Evolutionary conservation across 2,888 invertebrate species (phyloP), one percentile per base, ranked within the genome.

Genomic region (Nomada lathburiana): DNA sequence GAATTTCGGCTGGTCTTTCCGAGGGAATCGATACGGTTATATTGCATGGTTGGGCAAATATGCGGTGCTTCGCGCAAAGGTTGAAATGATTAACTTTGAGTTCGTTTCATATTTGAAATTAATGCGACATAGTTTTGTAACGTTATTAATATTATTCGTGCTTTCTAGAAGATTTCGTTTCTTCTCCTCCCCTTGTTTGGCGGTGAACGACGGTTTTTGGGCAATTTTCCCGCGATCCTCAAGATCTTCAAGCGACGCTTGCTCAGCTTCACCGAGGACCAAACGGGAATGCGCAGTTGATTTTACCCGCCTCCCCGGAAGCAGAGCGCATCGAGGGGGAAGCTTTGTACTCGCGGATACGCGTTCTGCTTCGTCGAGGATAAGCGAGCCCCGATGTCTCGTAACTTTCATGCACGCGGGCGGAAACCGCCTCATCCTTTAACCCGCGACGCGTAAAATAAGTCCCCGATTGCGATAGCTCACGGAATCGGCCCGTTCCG

Each of bases 141-240:
- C 36, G 36, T 53, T 18, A 85, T 89, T 88, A 82, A 85, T 88
- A 83, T 85, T 86, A 86, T 89, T 86, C 36, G 36, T 0, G 36
- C 36, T 36, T 7, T 36, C 7, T 1, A 5, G 36, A 36, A 36
- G 36, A 36, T 36, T 36, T 36, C 36, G 5, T 36, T 36, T 36
- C 36, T 36, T 5, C 0, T 5, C 0, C 7, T 7, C 36, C 36
- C 36, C 36, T 36, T 5, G 36, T 7, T 36, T 5, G 36, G 36
- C 7, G 7, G 36, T 0, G 36, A 0, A 36, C 1, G 36, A 36
- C 1, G 36, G 5, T 7, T 36, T 7, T 36, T 36, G 36, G 7
- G 1, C 36, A 36, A 64, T 42, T 65, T 47, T 53, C 53, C 18
- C 52, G 1, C 64, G 36, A 29, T 20, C n/a, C 23, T 55, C 16